Base-by-base conservation (phyloP, 1,140 invertebrate species). In the Spodoptera litura region DNA sequence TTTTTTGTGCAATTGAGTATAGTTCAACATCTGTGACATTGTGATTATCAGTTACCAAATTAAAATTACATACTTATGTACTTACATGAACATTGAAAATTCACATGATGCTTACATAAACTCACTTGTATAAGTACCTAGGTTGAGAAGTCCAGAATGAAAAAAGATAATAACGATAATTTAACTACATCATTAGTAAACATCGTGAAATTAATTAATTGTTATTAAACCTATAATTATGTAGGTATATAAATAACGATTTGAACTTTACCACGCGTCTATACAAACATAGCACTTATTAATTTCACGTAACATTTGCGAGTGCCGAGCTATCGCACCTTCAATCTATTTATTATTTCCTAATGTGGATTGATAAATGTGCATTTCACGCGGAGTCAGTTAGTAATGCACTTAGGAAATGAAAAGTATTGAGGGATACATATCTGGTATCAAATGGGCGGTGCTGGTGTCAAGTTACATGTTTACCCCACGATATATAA, bases 371-470 rank as follows among this genome's bases (percentile, higher is more conserved):
- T 81, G 73, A 78, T 71, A 83, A 86, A 83, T 75, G 80, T 87
- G 85, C 87, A 86, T 87, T 86, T 89, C 82, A 88, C 78, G 49
- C 61, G 10, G 35, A 80, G 49, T 55, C 70, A 64, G 66, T 53
- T 78, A 85, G 70, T 72, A 80, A 83, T 88, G 82, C 88, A 93
- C 87, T 93, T 88, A 92, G 93, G 92, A 94, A 93, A 94, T 93
- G 89, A 93, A 88, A 87, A 87, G 59, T 80, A 80, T 80, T 81
- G 72, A 82, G 82, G 83, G 85, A 84, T 83, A 56, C 78, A 72
- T 86, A 83, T 83, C 79, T 78, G 74, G 72, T 83, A 83, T 87
- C 81, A 81, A 79, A 51, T 82, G 90, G 90, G 91, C 86, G 91
- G 84, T 77, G 81, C 82, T 86, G 84, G 89, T 91, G 71, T 94